These are phyloP conservation scores for Macrophya annulata DNA, from an alignment of 2,888 invertebrate genomes.

Conservation along the genomic window DNA sequence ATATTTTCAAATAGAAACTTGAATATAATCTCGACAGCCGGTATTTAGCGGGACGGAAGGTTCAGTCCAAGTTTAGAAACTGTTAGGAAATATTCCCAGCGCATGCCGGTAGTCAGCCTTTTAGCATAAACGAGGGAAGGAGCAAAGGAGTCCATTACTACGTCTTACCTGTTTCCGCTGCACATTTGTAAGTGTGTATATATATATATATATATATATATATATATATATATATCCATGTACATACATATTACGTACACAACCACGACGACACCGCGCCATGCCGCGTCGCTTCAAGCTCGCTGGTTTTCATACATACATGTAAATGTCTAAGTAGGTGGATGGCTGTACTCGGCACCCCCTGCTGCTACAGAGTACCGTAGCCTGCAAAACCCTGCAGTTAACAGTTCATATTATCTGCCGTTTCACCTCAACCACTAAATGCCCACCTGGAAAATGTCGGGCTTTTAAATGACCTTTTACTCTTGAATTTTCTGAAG, in stretches of 20 bases:
- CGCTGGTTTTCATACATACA: not conserved
- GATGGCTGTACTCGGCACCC: not conserved
- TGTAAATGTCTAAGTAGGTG: not conserved
- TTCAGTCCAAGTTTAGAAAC: conserved; percentile 57
- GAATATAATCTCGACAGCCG: not conserved
- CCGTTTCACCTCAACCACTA: conserved; percentile 11
- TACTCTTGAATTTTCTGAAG: not conserved
- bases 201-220: not conserved
- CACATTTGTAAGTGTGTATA: conserved; percentile 30
- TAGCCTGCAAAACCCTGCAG: conserved; percentile 20
- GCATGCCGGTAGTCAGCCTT: conserved; percentile 61
- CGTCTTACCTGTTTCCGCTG: conserved; percentile 53
- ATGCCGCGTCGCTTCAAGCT: not conserved
- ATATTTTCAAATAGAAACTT: not conserved
- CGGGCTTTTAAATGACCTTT: conserved; percentile 36
- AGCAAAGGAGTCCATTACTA: conserved; percentile 58
- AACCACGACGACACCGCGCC: not conserved
- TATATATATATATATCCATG: not conserved
- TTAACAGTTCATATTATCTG: conserved; percentile 44
- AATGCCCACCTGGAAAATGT: not conserved
- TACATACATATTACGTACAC: conserved; percentile 4
- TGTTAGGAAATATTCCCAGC: conserved; percentile 62
- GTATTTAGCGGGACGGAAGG: not conserved
- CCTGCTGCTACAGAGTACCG: conserved; percentile 9
- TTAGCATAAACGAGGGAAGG: conserved; percentile 63